phyloP scores from a whole-genome alignment of 2,797 vertebrate genomes.

The Catharus ustulatus region DNA sequence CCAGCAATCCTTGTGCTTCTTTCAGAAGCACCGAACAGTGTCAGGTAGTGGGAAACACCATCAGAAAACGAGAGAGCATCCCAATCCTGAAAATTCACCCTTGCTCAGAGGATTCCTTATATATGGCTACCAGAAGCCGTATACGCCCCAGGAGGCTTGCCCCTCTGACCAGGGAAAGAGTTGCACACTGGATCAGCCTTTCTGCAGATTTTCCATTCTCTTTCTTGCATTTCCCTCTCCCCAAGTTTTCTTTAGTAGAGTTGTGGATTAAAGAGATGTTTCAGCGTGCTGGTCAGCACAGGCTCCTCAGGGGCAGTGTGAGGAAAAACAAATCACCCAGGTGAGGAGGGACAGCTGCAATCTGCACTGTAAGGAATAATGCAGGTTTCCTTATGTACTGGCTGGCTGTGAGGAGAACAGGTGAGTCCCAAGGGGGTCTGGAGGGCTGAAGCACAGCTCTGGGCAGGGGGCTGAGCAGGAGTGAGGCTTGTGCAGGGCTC shows the following conservation, averaged over 20 bases:
- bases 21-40: background rate
- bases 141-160: rapidly evolving
- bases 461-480: background rate
- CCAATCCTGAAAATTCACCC: background rate
- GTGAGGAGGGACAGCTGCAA: rapidly evolving
- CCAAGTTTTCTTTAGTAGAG: background rate
- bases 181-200: background rate
- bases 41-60: background rate
- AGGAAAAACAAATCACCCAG: background rate
- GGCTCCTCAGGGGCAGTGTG: background rate
- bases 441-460: background rate
- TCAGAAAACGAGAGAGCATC: background rate
- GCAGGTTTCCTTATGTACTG: rapidly evolving
- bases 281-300: background rate
- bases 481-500: background rate
- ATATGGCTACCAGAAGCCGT: background rate
- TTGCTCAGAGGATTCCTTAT: background rate
- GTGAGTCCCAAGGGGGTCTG: rapidly evolving
- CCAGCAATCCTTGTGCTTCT: background rate
- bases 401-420: background rate
- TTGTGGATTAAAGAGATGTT: background rate
- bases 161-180: background rate
- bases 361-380: background rate
- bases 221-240: background rate
- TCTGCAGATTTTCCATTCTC: background rate